Conservation (phyloP, 2,888 invertebrate species). For the Drosophila mettleri region DNA sequence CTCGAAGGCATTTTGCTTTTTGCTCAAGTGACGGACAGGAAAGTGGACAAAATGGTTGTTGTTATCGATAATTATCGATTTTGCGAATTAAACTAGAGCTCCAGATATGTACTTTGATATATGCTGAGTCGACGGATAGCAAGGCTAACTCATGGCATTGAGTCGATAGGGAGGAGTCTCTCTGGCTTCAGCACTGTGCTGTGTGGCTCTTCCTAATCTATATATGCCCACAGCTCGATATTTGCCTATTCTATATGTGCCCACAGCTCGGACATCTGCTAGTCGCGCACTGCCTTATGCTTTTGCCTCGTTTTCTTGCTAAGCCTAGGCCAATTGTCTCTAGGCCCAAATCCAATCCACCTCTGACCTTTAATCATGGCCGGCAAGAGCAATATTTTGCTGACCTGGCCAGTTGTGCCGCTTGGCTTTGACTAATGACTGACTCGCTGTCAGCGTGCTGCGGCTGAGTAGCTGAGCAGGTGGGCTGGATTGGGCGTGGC, state of each 20-base stretch:
- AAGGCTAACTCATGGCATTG: too few relatives aligned
- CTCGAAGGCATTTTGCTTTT: not conserved
- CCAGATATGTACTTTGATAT: too few relatives aligned
- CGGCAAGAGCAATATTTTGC: conserved; percentile 29
- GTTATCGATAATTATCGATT: too few relatives aligned
- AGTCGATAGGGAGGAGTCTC: too few relatives aligned
- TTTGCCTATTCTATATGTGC: too few relatives aligned
- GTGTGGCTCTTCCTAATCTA: too few relatives aligned
- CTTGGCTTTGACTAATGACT: conserved; percentile 65
- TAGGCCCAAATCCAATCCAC: conserved; percentile 20
- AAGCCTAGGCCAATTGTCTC: conserved; percentile 16
- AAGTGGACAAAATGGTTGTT: too few relatives aligned
- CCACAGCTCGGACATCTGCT: not conserved
- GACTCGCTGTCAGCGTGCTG: conserved; percentile 18
- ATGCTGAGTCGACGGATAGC: too few relatives aligned
- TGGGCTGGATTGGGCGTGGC: conserved; percentile 32
- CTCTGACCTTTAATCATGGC: conserved; percentile 22
- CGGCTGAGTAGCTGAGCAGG: conserved; percentile 8
- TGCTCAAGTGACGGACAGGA: not conserved
- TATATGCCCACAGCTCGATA: not conserved
- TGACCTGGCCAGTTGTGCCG: conserved; percentile 40
- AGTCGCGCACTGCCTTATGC: not conserved
- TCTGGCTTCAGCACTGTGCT: too few relatives aligned
- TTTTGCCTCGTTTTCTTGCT: conserved; percentile 3
- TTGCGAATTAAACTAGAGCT: too few relatives aligned